Evolutionary conservation across 2,797 vertebrate genomes (phyloP).

Genomic region (Gymnothorax reevesii): DNA sequence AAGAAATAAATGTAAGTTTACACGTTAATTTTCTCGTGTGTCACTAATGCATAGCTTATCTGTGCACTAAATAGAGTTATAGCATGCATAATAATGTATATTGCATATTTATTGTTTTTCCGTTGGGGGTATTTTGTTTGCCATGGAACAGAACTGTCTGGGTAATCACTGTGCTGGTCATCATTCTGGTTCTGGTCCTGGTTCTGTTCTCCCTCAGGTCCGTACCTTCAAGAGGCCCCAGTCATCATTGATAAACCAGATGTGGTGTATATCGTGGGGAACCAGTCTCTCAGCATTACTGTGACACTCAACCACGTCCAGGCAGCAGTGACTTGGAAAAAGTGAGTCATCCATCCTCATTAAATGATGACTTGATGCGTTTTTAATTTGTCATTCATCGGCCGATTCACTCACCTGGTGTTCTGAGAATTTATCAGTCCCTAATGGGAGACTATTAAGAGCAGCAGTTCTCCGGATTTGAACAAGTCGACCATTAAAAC

Average conservation of each 20-base stretch:
- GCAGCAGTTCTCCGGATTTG: not conserved
- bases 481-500: not conserved
- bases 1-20: not conserved
- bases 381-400: no score
- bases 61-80: not conserved
- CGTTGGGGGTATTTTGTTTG: not conserved
- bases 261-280: slow-evolving; percentile 87
- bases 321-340: slow-evolving; percentile 85
- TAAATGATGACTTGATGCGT: no score
- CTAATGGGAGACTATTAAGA: not conserved
- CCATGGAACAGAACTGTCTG: not conserved
- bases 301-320: slow-evolving; percentile 93
- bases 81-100: not conserved
- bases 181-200: slow-evolving; percentile 8
- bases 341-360: slow-evolving; percentile 64
- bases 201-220: slow-evolving; percentile 69
- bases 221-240: slow-evolving; percentile 84
- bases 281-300: slow-evolving; percentile 81
- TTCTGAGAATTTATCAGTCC: not conserved
- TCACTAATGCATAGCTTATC: not conserved
- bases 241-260: slow-evolving; percentile 90
- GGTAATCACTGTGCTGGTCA: slow-evolving; percentile 20
- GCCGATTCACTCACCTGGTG: not conserved
- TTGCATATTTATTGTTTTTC: not conserved
- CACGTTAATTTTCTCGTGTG: not conserved